Evolutionary conservation across 1,140 invertebrate genomes (phyloP).

Genomic region (Drosophila pallidifrons): DNA sequence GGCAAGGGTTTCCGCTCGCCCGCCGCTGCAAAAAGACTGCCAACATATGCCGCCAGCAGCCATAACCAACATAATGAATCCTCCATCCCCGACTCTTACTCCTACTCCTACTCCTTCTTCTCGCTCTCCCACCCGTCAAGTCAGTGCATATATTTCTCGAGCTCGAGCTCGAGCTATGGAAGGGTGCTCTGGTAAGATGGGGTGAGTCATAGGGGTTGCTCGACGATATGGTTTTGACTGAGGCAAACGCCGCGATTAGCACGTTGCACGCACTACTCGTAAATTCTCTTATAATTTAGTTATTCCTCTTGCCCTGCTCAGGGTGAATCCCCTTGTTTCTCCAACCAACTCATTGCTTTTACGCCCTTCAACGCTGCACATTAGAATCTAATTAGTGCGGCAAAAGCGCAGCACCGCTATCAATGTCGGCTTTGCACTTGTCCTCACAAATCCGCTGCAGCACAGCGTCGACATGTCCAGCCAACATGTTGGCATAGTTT

Average conservation of each 20-base stretch:
- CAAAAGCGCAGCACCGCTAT: slow-evolving; percentile 55
- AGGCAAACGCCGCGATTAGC: slow-evolving; percentile 41
- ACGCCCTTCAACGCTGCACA: slow-evolving; percentile 53
- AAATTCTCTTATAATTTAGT: slow-evolving; percentile 84
- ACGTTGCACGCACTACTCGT: slow-evolving; percentile 53
- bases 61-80: slow-evolving; percentile 64
- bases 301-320: slow-evolving; percentile 39
- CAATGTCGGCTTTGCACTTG: slow-evolving; percentile 77
- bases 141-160: slow-evolving; percentile 51
- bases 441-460: slow-evolving; percentile 64
- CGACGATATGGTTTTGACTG: slow-evolving; percentile 43
- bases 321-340: slow-evolving; percentile 6
- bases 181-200: not conserved
- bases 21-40: slow-evolving; percentile 68
- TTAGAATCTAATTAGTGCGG: slow-evolving; percentile 78
- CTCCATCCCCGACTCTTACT: not conserved
- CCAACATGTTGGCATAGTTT: slow-evolving; percentile 67
- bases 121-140: slow-evolving; percentile 11
- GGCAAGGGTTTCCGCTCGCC: slow-evolving; percentile 70
- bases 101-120: not conserved
- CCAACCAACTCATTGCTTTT: no score
- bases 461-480: slow-evolving; percentile 64
- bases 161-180: not conserved
- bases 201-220: slow-evolving; percentile 51
- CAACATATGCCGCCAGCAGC: slow-evolving; percentile 79